Evolutionary conservation across 2,797 vertebrate genomes (phyloP).

Genomic region (Lerista edwardsae): DNA sequence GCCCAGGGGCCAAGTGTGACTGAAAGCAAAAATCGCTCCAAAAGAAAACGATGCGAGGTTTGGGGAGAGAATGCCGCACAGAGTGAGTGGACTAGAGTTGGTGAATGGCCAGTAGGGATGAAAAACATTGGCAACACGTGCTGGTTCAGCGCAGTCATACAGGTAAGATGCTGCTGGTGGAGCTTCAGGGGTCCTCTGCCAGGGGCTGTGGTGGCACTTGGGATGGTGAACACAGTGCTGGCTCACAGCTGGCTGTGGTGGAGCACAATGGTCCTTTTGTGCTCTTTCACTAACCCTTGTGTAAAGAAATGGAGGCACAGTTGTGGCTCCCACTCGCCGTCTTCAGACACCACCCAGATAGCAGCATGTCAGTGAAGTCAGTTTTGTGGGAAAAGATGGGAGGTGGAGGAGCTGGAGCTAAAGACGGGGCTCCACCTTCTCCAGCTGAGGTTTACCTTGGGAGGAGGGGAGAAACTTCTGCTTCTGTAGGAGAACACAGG

Average conservation of each 20-base stretch:
- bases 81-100: constrained; percentile 86
- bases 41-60: constrained; percentile 90
- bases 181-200: not conserved
- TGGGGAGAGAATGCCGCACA: constrained; percentile 86
- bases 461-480: no score
- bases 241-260: not conserved
- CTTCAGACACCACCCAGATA: not conserved
- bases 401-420: no score
- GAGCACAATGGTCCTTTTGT: not conserved
- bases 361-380: not conserved
- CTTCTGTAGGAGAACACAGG: not conserved
- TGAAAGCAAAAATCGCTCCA: constrained; percentile 85
- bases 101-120: constrained; percentile 93
- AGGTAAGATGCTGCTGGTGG: constrained; percentile 77
- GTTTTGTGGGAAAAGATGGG: not conserved
- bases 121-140: constrained; percentile 97
- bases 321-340: not conserved
- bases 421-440: no score
- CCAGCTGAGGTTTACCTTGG: not conserved
- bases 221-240: no score
- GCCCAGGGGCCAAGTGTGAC: constrained; percentile 78
- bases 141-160: constrained; percentile 99
- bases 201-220: not conserved
- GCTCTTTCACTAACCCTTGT: not conserved
- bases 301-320: not conserved